Percentiles rank a stretch among this genome's conserved stretches.
These are phyloP conservation scores for Torymus auratus DNA, from an alignment of 2,888 invertebrate genomes.

Conservation along the genomic window DNA sequence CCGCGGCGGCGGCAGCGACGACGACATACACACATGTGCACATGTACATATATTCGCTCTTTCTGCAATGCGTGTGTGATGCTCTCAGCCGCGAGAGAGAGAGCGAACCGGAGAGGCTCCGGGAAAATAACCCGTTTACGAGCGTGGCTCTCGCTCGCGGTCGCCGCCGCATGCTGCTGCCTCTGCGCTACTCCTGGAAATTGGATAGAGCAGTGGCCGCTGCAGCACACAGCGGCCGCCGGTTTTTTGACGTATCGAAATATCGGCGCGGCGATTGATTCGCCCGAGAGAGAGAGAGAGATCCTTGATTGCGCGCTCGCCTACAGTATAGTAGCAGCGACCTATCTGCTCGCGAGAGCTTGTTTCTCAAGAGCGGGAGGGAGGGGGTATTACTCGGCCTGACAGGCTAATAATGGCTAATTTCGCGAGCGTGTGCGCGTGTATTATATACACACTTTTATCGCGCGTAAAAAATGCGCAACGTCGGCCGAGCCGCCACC, in stretches of 20 bases:
- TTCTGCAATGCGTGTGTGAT: too few species aligned
- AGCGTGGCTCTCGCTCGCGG: constrained; percentile 6
- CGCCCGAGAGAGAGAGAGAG: too few species aligned
- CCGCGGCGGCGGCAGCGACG: constrained; percentile 23
- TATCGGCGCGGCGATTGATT: constrained; percentile 8
- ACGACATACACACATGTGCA: constrained; percentile 20
- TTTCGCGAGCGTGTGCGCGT: not conserved
- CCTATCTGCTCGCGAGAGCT: too few species aligned
- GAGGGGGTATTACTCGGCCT: too few species aligned
- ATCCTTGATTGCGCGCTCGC: too few species aligned
- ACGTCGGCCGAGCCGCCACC: too few species aligned
- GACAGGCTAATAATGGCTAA: not conserved
- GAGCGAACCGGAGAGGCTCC: constrained; percentile 9
- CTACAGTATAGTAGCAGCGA: too few species aligned
- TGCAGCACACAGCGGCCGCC: not conserved
- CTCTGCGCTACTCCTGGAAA: constrained; percentile 36
- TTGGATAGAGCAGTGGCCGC: constrained; percentile 25
- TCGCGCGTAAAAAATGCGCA: too few species aligned
- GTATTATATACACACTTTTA: too few species aligned
- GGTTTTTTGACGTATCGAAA: not conserved
- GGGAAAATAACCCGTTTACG: constrained; percentile 57
- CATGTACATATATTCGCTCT: too few species aligned
- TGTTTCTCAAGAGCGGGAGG: too few species aligned
- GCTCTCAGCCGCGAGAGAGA: not conserved
- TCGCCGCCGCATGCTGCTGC: constrained; percentile 8